A percentile compares a stretch with the other conserved stretches of the same genome.
Conservation (phyloP, 2,797 vertebrate genomes). For the Spinibarbus caldwelli region DNA sequence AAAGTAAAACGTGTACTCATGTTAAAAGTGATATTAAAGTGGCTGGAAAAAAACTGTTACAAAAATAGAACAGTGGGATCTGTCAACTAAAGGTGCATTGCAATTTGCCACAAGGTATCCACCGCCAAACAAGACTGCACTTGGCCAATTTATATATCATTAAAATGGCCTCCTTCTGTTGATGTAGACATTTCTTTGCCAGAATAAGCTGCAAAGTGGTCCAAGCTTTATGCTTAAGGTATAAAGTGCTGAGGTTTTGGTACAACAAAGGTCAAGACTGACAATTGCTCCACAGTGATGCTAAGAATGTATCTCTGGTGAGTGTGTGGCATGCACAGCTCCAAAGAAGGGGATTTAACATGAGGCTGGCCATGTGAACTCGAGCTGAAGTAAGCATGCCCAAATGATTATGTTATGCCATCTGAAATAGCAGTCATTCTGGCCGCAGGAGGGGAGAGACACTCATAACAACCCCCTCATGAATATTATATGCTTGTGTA, state of each 20-base stretch:
- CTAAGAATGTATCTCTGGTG: constrained; percentile 16
- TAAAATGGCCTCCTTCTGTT: not conserved
- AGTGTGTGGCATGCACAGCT: constrained; percentile 19
- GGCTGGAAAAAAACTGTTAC: not conserved
- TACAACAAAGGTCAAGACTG: not conserved
- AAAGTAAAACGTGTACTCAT: not conserved
- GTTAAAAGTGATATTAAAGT: not conserved
- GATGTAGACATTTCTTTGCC: not conserved
- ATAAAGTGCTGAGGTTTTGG: not conserved
- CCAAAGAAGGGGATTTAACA: constrained; percentile 40
- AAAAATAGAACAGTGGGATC: not conserved
- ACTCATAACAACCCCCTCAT: constrained; percentile 44
- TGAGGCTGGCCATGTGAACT: constrained; percentile 54
- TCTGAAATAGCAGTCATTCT: constrained; percentile 52
- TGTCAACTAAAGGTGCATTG: not conserved
- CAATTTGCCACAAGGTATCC: not conserved
- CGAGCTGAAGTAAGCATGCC: constrained; percentile 53
- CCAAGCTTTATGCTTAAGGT: not conserved
- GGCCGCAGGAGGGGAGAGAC: constrained; percentile 38
- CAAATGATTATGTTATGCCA: constrained; percentile 56
- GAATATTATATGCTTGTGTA: constrained; percentile 37
- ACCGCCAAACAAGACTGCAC: not conserved
- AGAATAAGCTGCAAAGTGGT: not conserved
- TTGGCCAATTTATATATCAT: not conserved
- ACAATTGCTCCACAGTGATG: constrained; percentile 4